These are phyloP conservation scores for Benitochromis conjunctus DNA, from an alignment of 2,113 vertebrate genomes.

Conservation along the genomic window DNA sequence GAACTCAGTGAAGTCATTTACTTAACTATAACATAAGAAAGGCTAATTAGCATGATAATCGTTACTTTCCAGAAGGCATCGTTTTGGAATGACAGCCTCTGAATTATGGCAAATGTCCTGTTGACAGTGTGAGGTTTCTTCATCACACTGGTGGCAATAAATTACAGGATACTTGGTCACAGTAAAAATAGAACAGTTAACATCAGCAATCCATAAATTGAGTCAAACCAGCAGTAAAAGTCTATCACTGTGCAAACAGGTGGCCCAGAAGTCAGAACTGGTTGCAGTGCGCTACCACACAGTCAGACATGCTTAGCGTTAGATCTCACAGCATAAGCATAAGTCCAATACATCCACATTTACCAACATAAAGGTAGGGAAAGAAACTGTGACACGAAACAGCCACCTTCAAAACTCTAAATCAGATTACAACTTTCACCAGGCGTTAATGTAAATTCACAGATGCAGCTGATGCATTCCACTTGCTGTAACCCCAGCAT, in stretches of 20 bases:
- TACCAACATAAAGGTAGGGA: background rate
- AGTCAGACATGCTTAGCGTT: background rate
- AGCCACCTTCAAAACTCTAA: background rate
- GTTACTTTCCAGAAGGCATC: background rate
- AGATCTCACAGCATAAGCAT: background rate
- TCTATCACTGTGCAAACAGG: conserved; percentile 39
- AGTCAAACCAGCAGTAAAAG: conserved; percentile 39
- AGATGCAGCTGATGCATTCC: background rate
- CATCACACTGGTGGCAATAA: conserved; percentile 9
- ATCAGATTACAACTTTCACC: background rate
- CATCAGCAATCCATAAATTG: conserved; percentile 54
- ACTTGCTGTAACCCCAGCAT: background rate
- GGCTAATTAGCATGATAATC: background rate
- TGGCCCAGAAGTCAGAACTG: conserved; percentile 4
- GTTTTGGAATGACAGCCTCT: background rate
- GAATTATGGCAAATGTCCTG: background rate
- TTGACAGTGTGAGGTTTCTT: background rate
- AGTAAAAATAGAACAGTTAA: conserved; percentile 51
- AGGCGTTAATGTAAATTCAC: background rate
- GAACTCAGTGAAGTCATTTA: background rate
- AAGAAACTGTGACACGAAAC: background rate
- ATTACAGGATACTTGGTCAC: conserved; percentile 33
- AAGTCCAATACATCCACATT: background rate
- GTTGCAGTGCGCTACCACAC: background rate
- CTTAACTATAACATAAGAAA: background rate